Evolutionary conservation across 2,888 invertebrate species (phyloP).

Genomic region (Tyria jacobaeae): DNA sequence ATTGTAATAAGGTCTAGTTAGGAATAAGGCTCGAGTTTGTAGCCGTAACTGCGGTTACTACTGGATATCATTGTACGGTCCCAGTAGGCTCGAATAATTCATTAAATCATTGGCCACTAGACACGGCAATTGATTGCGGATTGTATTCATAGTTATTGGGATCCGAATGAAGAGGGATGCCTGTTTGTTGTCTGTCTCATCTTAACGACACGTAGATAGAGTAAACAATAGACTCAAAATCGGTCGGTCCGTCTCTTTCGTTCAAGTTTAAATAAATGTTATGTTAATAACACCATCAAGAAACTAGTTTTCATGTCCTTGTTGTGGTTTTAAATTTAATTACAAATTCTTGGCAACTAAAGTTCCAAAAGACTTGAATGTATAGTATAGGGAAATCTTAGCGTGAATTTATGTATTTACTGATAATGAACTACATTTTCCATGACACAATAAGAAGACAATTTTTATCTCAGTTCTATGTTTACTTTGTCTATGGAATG

Average conservation of each 20-base stretch:
- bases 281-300: neutral
- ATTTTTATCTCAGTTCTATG: too few relatives aligned
- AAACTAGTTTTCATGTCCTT: too few relatives aligned
- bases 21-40: slow-evolving; percentile 57
- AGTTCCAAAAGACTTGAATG: too few relatives aligned
- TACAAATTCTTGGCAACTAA: too few relatives aligned
- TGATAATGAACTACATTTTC: too few relatives aligned
- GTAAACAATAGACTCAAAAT: neutral
- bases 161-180: slow-evolving; percentile 19
- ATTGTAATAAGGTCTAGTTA: slow-evolving; percentile 58
- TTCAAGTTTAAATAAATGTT: neutral
- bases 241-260: too few relatives aligned
- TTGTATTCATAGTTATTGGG: slow-evolving; percentile 28
- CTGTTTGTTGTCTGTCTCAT: slow-evolving; percentile 30
- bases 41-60: slow-evolving; percentile 40
- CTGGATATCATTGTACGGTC: slow-evolving; percentile 29
- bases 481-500: slow-evolving; percentile 12
- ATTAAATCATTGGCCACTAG: slow-evolving; percentile 27
- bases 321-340: too few relatives aligned
- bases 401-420: too few relatives aligned
- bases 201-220: slow-evolving; percentile 14
- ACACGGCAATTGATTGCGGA: slow-evolving; percentile 21
- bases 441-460: too few relatives aligned
- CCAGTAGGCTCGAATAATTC: slow-evolving; percentile 26
- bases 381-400: too few relatives aligned